Conservation (phyloP, 2,888 invertebrate species). For the Rotaria sp. region DNA sequence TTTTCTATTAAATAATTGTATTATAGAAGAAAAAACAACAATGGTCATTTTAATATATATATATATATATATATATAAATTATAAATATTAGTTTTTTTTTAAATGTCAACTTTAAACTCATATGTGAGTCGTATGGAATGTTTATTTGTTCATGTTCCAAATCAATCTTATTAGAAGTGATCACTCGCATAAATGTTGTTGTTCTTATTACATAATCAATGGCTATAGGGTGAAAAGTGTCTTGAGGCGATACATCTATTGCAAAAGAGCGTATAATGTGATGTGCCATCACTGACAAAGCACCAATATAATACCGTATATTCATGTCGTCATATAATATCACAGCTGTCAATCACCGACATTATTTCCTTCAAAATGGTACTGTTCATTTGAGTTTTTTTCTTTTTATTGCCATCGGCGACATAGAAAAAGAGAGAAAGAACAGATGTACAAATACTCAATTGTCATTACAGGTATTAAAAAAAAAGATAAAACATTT, state of each 20-base stretch:
- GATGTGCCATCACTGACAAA: neutral
- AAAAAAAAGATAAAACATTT: too few species aligned
- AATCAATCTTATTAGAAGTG: constrained; percentile 15
- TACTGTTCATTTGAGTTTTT: neutral
- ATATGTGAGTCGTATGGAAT: neutral
- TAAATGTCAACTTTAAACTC: neutral
- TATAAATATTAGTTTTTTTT: too few species aligned
- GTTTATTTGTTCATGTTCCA: neutral
- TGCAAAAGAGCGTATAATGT: neutral
- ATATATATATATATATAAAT: too few species aligned
- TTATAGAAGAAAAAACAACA: too few species aligned
- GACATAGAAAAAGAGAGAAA: too few species aligned
- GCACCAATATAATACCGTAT: neutral
- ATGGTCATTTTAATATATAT: neutral
- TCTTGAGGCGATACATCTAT: constrained; percentile 13
- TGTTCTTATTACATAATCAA: neutral
- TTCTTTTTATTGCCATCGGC: neutral
- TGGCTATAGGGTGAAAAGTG: neutral
- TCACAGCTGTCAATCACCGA: neutral
- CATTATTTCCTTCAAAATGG: neutral
- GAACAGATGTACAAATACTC: neutral
- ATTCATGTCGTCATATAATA: constrained; percentile 15
- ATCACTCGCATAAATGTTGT: neutral
- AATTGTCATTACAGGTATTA: neutral
- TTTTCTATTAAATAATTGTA: neutral